Base-by-base conservation (phyloP, 1,140 invertebrate genomes). In the Marisa cornuarietis region DNA sequence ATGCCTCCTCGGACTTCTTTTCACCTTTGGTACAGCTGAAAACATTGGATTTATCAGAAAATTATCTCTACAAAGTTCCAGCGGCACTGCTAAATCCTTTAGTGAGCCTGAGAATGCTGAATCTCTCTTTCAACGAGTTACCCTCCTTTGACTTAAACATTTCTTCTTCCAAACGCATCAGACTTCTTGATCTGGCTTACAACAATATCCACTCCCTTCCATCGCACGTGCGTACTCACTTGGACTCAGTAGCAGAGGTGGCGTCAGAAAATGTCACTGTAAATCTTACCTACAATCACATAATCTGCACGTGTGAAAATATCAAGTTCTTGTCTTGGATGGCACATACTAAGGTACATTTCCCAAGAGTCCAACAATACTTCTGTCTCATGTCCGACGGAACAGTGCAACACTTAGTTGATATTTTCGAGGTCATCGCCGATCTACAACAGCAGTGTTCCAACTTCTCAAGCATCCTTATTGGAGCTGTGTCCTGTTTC, bases 221-320 rank as follows among this genome's bases (percentile, higher is more conserved):
- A 6, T 51, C 13, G 22, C n/a, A 8, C 22, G 74, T 54, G 0
- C 79, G 66, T 52, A 49, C 68, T 18, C 78, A 66, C 24, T 22
- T 82, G 10, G 61, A 80, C n/a, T 31, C 61, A 10, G 31, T 76
- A 13, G 18, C 77, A 8, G 10, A 6, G 1, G 24, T 18, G 10
- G 20, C 61, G 20, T 6, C 24, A 58, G 1, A 51, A 11, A 74
- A 78, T 11, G 49, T 86, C 8, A 66, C 11, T 5, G 71, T 85
- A 1, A 61, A 81, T 68, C 22, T 87, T 18, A 74, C 54, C 18
- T 62, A 58, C 42, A 82, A 81, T 69, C 62, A 68, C 9, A 62
- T 87, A n/a, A 11, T 49, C 16, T 87, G 85, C 62, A 81, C 73
- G 7, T 87, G 84, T 77, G 71, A 81, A 31, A 83, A 81, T 42